Conservation (phyloP, 2,797 vertebrate genomes). For the Coendou prehensilis region DNA sequence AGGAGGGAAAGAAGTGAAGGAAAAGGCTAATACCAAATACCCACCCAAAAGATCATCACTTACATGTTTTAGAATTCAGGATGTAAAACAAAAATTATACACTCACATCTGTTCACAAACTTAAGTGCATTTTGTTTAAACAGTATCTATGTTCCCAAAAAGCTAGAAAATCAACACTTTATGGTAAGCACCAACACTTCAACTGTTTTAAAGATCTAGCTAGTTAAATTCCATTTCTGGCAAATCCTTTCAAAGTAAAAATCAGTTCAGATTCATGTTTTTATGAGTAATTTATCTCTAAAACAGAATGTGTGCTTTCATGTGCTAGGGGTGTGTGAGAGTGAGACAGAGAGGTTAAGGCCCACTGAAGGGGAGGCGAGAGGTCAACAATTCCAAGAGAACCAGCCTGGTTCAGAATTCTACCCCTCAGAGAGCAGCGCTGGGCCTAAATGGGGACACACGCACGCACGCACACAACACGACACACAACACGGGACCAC, state of each 20-base stretch:
- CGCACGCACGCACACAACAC: too few relatives aligned
- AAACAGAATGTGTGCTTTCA: neutral
- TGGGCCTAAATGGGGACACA: neutral
- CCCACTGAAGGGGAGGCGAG: neutral
- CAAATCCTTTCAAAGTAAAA: constrained; percentile 10
- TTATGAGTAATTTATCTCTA: neutral
- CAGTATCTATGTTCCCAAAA: neutral
- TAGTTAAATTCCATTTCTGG: neutral
- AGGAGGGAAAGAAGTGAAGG: neutral
- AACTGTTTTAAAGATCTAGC: neutral
- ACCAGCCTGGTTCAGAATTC: neutral
- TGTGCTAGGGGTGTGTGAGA: neutral
- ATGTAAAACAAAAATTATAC: neutral
- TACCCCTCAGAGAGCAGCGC: too few relatives aligned
- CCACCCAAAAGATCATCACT: neutral
- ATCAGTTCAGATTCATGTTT: neutral
- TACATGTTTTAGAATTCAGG: neutral
- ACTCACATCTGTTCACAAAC: neutral
- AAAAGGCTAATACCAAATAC: too few relatives aligned
- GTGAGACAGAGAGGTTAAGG: neutral
- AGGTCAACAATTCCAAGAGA: neutral
- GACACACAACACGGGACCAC: neutral
- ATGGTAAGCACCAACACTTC: neutral
- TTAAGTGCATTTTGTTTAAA: neutral
- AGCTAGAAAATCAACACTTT: neutral